Percentiles rank a stretch among this genome's conserved stretches.
Conservation (phyloP, 35 echinoderm and acorn worm genomes). For the Hemicentrotus pulcherrimus region DNA sequence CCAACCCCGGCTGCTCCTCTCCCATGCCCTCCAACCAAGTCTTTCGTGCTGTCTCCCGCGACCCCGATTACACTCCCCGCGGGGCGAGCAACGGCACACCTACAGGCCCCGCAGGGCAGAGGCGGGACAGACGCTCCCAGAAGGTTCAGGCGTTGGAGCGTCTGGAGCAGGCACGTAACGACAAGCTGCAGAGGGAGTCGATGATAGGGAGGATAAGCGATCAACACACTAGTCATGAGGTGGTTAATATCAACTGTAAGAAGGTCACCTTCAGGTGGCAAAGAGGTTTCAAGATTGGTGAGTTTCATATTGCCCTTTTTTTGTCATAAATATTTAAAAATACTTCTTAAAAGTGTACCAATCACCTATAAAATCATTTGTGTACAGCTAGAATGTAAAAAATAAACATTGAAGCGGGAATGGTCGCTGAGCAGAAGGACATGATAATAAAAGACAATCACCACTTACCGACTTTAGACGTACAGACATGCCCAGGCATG, state of each 20-base stretch:
- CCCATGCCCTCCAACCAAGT: not conserved
- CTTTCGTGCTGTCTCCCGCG: slow-evolving; percentile 26
- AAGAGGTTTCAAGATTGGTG: slow-evolving; percentile 96
- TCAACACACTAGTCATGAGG: slow-evolving; percentile 60
- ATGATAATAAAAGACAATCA: too few relatives aligned
- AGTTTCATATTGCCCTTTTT: not conserved
- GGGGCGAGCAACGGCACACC: not conserved
- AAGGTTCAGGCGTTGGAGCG: slow-evolving; percentile 43
- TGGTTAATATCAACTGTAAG: slow-evolving; percentile 94
- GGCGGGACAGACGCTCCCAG: not conserved
- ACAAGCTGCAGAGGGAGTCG: slow-evolving; percentile 61
- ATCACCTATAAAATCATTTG: too few relatives aligned
- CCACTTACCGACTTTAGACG: too few relatives aligned
- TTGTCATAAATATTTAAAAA: too few relatives aligned
- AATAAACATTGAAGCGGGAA: too few relatives aligned
- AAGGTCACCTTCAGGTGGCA: slow-evolving; percentile 99
- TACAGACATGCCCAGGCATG: too few relatives aligned
- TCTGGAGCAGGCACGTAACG: slow-evolving; percentile 63
- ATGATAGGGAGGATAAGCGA: slow-evolving; percentile 83
- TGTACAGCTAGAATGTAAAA: too few relatives aligned
- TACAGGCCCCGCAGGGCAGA: not conserved
- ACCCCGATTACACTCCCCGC: slow-evolving; percentile 12
- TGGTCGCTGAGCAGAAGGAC: too few relatives aligned
- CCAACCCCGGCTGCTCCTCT: slow-evolving; percentile 32
- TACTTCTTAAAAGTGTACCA: too few relatives aligned